Evolutionary conservation across 1,140 invertebrate genomes (phyloP).

Genomic region (Aricia agestis): DNA sequence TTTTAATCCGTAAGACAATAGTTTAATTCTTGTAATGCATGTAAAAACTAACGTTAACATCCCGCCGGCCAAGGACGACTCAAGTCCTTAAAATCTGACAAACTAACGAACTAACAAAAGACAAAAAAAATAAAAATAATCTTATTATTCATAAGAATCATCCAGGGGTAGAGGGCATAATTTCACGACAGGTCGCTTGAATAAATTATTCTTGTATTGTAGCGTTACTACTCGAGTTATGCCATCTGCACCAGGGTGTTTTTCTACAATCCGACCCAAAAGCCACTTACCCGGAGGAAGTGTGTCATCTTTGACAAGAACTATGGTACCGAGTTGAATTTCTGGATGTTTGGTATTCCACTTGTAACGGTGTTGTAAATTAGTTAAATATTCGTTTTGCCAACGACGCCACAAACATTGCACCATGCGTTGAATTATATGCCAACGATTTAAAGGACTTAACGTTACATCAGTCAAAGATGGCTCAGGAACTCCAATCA

Average conservation of each 20-base stretch:
- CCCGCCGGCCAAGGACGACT: constrained; percentile 8
- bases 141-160: background rate
- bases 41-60: background rate
- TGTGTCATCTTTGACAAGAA: constrained; percentile 8
- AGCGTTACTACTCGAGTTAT: constrained; percentile 1
- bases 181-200: background rate
- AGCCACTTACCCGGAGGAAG: constrained; percentile 17
- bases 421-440: constrained; percentile 12
- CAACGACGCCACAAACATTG: constrained; percentile 19
- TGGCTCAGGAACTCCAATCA: constrained; percentile 6
- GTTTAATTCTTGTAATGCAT: background rate
- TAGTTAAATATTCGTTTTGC: constrained; percentile 14
- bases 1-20: background rate
- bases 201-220: background rate
- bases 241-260: constrained; percentile 18
- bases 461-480: constrained; percentile 5
- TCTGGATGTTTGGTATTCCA: background rate
- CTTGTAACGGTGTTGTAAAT: constrained; percentile 8
- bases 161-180: constrained; percentile 9
- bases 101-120: background rate
- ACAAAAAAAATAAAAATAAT: background rate
- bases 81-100: background rate
- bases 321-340: constrained; percentile 4
- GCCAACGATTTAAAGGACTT: constrained; percentile 15
- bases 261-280: constrained; percentile 10